These are phyloP conservation scores for Sminthurinus signatus DNA, from an alignment of 1,140 invertebrate species.

Conservation along the genomic window DNA sequence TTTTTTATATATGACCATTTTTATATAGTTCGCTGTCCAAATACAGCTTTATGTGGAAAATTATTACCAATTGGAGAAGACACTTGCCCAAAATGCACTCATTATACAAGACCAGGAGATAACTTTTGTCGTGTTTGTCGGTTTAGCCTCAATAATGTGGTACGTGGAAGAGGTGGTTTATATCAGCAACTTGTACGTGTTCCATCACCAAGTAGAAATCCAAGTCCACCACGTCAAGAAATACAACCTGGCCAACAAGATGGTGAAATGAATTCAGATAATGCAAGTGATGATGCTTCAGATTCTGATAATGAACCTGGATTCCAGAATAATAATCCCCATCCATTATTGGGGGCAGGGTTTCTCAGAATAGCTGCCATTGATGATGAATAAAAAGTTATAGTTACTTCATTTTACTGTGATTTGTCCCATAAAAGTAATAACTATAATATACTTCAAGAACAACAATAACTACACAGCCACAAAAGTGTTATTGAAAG, in stretches of 20 bases:
- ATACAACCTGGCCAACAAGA: neutral
- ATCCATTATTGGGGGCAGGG: conserved; percentile 7
- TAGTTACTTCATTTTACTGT: too few species aligned
- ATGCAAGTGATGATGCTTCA: conserved; percentile 5
- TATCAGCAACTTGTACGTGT: conserved; percentile 35
- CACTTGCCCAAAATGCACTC: conserved; percentile 34
- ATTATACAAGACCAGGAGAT: conserved; percentile 33
- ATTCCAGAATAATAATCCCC: conserved; percentile 12
- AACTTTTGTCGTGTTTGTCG: conserved; percentile 39
- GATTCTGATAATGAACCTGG: conserved; percentile 15
- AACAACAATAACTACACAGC: too few species aligned
- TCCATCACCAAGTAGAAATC: conserved; percentile 31
- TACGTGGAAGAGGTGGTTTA: conserved; percentile 34
- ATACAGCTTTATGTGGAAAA: conserved; percentile 35
- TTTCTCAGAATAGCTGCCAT: conserved; percentile 33
- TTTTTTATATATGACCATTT: too few species aligned
- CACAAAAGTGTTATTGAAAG: too few species aligned
- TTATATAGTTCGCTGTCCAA: conserved; percentile 35
- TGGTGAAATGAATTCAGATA: neutral
- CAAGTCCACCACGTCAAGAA: conserved; percentile 23
- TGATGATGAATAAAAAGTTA: conserved; percentile 23
- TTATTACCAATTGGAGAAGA: conserved; percentile 29
- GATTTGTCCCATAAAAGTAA: too few species aligned
- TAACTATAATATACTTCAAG: too few species aligned
- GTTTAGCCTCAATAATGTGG: conserved; percentile 29